phyloP scores from a whole-genome alignment of 2,797 vertebrate species.

The Epinephelus malabaricus region DNA sequence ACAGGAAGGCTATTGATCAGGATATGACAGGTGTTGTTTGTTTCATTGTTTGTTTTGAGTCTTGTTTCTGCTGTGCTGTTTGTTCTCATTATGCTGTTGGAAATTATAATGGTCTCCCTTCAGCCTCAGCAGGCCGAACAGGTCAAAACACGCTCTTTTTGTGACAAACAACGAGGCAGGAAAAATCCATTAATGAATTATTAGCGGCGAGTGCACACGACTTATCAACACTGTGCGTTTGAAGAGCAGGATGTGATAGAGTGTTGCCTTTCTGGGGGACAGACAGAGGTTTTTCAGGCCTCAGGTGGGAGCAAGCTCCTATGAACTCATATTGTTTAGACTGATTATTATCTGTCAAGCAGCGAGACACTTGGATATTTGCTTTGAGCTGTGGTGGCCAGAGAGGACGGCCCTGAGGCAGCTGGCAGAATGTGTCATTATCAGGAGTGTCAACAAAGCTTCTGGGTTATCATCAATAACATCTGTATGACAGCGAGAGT shows the following conservation, averaged over 20 bases:
- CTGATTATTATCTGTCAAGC: conserved; percentile 72
- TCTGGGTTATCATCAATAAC: conserved; percentile 74
- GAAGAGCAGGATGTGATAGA: conserved; percentile 48
- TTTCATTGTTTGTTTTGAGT: conserved; percentile 28
- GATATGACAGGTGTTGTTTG: conserved; percentile 54
- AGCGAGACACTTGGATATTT: conserved; percentile 69
- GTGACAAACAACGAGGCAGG: conserved; percentile 17
- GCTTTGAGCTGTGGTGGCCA: conserved; percentile 66
- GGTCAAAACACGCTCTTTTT: conserved; percentile 15
- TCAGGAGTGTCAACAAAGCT: conserved; percentile 72
- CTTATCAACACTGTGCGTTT: conserved; percentile 14
- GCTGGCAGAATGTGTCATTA: conserved; percentile 69
- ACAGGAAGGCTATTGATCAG: conserved; percentile 69
- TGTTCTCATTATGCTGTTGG: conserved; percentile 17
- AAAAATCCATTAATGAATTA: conserved; percentile 38
- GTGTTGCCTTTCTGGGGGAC: conserved; percentile 20
- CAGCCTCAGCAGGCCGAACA: neutral
- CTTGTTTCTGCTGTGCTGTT: neutral
- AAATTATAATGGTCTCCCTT: neutral
- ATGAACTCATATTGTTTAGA: conserved; percentile 57
- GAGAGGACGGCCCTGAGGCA: conserved; percentile 59
- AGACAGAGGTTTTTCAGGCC: conserved; percentile 48
- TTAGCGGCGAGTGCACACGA: neutral
- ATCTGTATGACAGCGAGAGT: conserved; percentile 62
- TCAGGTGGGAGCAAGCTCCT: conserved; percentile 49